Percentiles rank a stretch among this genome's conserved stretches.
These are phyloP conservation scores for Plectropomus leopardus DNA, from an alignment of 2,113 vertebrate species.

Conservation along the genomic window DNA sequence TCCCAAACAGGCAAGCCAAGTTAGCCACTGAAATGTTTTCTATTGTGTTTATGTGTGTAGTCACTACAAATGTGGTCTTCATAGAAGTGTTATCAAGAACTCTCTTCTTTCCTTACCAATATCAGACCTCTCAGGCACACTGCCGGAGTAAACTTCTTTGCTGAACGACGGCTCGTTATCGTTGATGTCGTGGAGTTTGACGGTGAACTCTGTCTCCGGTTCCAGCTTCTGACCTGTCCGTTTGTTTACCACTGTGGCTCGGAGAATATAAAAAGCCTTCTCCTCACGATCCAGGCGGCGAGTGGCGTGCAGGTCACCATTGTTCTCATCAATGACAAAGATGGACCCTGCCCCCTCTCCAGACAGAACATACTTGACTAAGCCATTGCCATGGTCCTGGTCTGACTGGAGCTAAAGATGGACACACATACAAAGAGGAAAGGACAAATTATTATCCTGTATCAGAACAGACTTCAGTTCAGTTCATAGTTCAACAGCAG, in stretches of 20 bases:
- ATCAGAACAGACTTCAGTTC: not conserved
- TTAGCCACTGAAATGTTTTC: too few species aligned
- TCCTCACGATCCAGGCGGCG: conserved; percentile 94
- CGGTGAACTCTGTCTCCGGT: conserved; percentile 94
- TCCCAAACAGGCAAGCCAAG: too few species aligned
- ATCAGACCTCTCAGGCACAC: conserved; percentile 92
- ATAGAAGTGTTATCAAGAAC: too few species aligned
- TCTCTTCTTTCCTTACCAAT: conserved; percentile 85
- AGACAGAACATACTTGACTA: conserved; percentile 94
- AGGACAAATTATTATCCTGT: not conserved
- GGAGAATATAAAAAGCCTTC: conserved; percentile 91
- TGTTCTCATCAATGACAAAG: conserved; percentile 95
- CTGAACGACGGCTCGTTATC: conserved; percentile 97
- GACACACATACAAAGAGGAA: conserved; percentile 58
- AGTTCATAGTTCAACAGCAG: not conserved
- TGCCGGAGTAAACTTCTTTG: conserved; percentile 91
- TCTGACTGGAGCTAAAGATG: conserved; percentile 94
- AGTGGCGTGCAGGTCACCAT: conserved; percentile 95
- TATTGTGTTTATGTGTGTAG: too few species aligned
- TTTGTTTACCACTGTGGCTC: conserved; percentile 92
- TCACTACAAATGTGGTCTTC: too few species aligned
- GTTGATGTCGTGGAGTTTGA: conserved; percentile 98
- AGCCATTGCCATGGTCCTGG: conserved; percentile 91
- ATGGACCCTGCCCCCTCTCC: conserved; percentile 95
- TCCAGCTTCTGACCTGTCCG: conserved; percentile 91